Conservation (phyloP, 1,140 invertebrate species). For the Heliothis virescens region DNA sequence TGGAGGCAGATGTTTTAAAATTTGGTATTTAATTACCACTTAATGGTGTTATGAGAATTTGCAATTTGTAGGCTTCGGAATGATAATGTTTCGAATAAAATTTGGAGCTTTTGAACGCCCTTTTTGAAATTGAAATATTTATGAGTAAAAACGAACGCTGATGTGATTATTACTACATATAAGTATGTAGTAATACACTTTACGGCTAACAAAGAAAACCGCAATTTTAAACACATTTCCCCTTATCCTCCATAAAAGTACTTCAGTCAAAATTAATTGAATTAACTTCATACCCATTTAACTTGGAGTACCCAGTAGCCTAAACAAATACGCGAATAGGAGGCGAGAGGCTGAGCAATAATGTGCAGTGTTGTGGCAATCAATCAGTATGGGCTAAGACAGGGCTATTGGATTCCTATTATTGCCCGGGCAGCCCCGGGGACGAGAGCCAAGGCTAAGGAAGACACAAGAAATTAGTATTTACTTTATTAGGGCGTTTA, state of each 20-base stretch:
- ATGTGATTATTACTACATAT: too few relatives aligned
- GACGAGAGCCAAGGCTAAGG: not conserved
- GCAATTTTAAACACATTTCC: not conserved
- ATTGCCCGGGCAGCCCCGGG: slow-evolving; percentile 7
- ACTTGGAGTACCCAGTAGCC: not conserved
- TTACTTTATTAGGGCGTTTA: too few relatives aligned
- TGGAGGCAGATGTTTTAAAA: slow-evolving; percentile 11
- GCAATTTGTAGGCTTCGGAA: not conserved
- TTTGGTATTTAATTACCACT: not conserved
- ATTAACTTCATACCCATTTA: too few relatives aligned
- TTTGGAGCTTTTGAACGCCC: not conserved
- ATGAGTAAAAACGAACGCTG: too few relatives aligned
- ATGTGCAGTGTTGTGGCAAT: slow-evolving; percentile 2
- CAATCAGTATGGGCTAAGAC: slow-evolving; percentile 23
- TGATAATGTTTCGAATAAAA: not conserved
- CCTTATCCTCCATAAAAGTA: too few relatives aligned
- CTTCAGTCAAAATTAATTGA: too few relatives aligned
- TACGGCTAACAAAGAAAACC: not conserved
- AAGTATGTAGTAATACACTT: too few relatives aligned
- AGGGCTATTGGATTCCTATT: slow-evolving; percentile 21
- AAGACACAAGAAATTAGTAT: not conserved
- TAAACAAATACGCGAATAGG: slow-evolving; percentile 7
- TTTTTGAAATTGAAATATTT: not conserved
- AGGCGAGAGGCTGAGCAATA: not conserved
- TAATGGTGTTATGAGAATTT: slow-evolving; percentile 20